A percentile compares a stretch with the other conserved stretches of the same genome.
Conservation (phyloP, 2,113 vertebrate species). For the Grallaria varia region DNA sequence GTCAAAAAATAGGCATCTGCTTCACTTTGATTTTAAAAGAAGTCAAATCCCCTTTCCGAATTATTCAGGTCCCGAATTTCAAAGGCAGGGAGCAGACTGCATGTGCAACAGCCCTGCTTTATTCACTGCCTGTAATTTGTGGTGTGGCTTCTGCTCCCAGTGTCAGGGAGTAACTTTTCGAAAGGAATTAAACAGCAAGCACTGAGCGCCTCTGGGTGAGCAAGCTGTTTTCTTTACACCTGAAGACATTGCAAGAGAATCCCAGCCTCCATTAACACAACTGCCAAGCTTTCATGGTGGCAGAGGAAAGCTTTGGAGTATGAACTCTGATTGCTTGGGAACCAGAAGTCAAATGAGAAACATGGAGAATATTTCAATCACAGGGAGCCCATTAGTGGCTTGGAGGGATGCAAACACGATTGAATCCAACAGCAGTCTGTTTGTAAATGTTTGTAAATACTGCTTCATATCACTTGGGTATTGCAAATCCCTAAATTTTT, state of each 20-base stretch:
- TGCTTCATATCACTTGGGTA: neutral
- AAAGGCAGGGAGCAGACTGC: constrained; percentile 26
- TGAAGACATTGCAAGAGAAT: constrained; percentile 48
- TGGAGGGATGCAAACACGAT: neutral
- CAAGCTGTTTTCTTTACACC: constrained; percentile 62
- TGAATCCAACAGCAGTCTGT: constrained; percentile 1
- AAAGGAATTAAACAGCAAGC: constrained; percentile 48
- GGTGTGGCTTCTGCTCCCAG: neutral
- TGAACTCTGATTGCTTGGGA: constrained; percentile 30
- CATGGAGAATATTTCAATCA: neutral
- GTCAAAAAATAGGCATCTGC: neutral
- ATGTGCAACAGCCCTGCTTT: constrained; percentile 11
- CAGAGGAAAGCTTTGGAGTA: constrained; percentile 18
- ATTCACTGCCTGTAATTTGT: constrained; percentile 47
- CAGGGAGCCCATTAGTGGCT: constrained; percentile 6
- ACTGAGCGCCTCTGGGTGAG: constrained; percentile 43
- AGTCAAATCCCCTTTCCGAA: neutral
- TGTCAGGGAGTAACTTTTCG: constrained; percentile 50
- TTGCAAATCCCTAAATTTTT: constrained; percentile 28
- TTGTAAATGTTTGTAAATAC: constrained; percentile 51
- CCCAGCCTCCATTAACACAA: constrained; percentile 25
- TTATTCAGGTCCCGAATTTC: constrained; percentile 34
- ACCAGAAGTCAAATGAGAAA: constrained; percentile 39
- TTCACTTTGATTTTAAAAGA: neutral
- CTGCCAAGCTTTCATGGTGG: neutral